phyloP scores from a whole-genome alignment of 2,113 vertebrate genomes.

The Microtus pennsylvanicus region DNA sequence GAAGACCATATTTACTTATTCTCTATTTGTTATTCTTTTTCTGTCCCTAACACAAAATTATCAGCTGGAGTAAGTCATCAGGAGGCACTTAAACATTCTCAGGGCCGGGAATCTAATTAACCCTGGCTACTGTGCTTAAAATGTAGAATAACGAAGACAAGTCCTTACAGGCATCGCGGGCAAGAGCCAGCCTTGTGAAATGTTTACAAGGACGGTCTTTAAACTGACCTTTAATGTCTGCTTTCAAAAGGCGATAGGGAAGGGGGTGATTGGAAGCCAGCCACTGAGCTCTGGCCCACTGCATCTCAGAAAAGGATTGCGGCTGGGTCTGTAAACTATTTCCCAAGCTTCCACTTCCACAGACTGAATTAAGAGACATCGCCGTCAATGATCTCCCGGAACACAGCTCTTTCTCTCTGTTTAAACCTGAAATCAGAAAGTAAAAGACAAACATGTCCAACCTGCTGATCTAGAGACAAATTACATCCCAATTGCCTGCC shows the following conservation, averaged over 20 bases:
- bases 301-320: not conserved
- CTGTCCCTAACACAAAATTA: constrained; percentile 83
- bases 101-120: constrained; percentile 89
- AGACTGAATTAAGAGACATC: constrained; percentile 3
- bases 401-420: not conserved
- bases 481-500: rapidly evolving
- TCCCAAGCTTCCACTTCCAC: not conserved
- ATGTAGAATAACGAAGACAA: constrained; percentile 72
- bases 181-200: constrained; percentile 56
- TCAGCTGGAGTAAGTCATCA: constrained; percentile 85
- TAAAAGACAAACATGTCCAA: not conserved
- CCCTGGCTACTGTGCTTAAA: constrained; percentile 84
- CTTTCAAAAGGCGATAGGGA: constrained; percentile 58
- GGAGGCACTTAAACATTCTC: constrained; percentile 85
- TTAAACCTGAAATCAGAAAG: not conserved
- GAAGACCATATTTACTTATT: constrained; percentile 82
- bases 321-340: not conserved
- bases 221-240: constrained; percentile 78
- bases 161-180: constrained; percentile 71
- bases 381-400: not conserved
- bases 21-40: constrained; percentile 86
- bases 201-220: constrained; percentile 57
- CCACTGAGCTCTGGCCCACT: not conserved
- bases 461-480: not conserved
- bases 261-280: constrained; percentile 15